Percentiles rank a stretch among this genome's conserved stretches.
Conservation (phyloP, 2,797 vertebrate genomes). For the Acrossocheilus wenchowensis region DNA sequence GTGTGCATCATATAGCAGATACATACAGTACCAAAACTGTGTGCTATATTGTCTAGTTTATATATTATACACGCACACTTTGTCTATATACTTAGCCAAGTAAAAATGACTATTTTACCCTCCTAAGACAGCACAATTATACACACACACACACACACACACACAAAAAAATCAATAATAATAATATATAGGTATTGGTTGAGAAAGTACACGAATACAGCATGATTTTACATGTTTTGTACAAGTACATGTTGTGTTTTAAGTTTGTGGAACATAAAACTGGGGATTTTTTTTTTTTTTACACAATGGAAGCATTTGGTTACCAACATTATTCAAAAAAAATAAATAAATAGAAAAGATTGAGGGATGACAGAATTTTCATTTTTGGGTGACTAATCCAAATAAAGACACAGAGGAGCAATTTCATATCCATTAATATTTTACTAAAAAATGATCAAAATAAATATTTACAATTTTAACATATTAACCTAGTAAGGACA, state of each 20-base stretch:
- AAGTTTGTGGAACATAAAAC: no score
- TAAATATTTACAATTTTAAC: slow-evolving; percentile 78
- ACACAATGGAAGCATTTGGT: no score
- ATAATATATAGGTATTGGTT: no score
- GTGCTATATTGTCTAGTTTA: not conserved
- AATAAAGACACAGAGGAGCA: slow-evolving; percentile 64
- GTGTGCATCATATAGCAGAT: not conserved
- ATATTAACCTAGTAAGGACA: slow-evolving; percentile 72
- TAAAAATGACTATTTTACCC: no score
- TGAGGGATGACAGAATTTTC: no score
- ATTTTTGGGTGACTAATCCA: no score
- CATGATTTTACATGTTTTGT: not conserved
- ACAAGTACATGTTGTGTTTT: no score
- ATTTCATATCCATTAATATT: slow-evolving; percentile 69
- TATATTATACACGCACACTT: not conserved
- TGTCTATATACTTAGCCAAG: no score
- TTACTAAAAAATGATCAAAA: slow-evolving; percentile 82
- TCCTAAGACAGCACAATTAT: not conserved
- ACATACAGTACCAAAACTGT: not conserved
- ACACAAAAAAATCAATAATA: not conserved
- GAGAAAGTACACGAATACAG: no score
- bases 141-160: not conserved
- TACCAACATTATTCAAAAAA: no score
- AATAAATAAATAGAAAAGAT: no score
- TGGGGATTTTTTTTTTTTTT: no score